Conservation (phyloP, 2,113 vertebrate genomes). For the Clarias magur region DNA sequence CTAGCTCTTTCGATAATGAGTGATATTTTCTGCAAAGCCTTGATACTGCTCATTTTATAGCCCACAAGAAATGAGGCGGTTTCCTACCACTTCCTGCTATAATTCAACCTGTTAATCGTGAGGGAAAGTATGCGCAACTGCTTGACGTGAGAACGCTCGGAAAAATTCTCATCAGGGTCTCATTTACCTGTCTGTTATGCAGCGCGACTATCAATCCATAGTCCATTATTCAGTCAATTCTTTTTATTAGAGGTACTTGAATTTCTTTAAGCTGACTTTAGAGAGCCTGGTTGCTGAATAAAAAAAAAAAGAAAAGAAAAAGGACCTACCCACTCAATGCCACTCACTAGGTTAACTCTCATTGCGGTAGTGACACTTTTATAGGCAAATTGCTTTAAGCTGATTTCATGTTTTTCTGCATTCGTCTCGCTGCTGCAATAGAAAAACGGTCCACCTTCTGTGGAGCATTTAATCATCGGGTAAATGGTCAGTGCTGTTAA, state of each 20-base stretch:
- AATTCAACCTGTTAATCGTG: constrained; percentile 21
- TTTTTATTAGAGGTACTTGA: background rate
- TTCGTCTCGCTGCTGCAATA: background rate
- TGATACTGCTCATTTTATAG: constrained; percentile 24
- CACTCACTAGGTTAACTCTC: background rate
- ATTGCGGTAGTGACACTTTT: background rate
- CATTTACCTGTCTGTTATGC: background rate
- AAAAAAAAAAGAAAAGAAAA: background rate
- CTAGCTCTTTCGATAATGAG: background rate
- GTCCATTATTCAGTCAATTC: background rate
- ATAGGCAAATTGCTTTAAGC: background rate
- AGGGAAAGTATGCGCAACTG: background rate
- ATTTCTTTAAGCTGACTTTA: too few species aligned
- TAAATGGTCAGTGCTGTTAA: background rate
- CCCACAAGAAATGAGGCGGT: constrained; percentile 24
- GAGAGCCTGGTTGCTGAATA: background rate
- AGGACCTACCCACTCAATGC: background rate
- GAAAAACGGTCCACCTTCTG: constrained; percentile 14
- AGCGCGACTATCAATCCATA: background rate
- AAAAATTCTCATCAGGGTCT: background rate
- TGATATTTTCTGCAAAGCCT: constrained; percentile 31
- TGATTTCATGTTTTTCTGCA: background rate
- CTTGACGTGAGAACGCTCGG: background rate
- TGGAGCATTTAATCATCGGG: background rate
- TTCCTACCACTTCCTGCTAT: constrained; percentile 38